Percentiles rank a stretch among this genome's conserved stretches.
Conservation (phyloP, 35 echinoderm and acorn worm species). For the Patiria miniata region DNA sequence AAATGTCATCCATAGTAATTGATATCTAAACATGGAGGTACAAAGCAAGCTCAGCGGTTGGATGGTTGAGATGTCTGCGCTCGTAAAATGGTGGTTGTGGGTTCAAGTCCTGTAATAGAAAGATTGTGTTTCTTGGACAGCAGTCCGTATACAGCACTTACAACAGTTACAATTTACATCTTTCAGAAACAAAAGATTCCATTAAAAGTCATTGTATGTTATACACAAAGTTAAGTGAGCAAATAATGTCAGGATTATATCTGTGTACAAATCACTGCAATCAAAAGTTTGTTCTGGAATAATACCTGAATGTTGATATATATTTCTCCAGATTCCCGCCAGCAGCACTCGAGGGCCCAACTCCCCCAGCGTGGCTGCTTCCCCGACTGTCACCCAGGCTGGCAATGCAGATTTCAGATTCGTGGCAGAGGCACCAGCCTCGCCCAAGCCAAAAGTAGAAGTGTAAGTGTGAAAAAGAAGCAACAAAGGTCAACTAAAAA, state of each 20-base stretch:
- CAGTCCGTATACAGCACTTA: too few relatives aligned
- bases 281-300: not conserved
- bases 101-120: too few relatives aligned
- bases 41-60: too few relatives aligned
- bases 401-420: conserved; percentile 19
- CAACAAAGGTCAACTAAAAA: too few relatives aligned
- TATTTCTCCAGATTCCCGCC: not conserved
- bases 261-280: not conserved
- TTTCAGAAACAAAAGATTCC: too few relatives aligned
- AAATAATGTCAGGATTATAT: too few relatives aligned
- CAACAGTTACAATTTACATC: too few relatives aligned
- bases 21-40: too few relatives aligned
- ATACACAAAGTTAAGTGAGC: not conserved
- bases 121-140: too few relatives aligned
- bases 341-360: conserved; percentile 35
- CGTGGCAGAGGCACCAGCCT: conserved; percentile 27
- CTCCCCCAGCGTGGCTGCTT: conserved; percentile 48
- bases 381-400: conserved; percentile 37
- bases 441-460: conserved; percentile 83
- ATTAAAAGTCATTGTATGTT: too few relatives aligned
- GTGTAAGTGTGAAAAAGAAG: conserved; percentile 68
- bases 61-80: too few relatives aligned
- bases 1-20: too few relatives aligned
- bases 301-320: not conserved
- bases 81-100: not conserved